phyloP scores from a whole-genome alignment of 37 sponge, comb jelly and placozoan species.

The Oscarella lobularis region DNA sequence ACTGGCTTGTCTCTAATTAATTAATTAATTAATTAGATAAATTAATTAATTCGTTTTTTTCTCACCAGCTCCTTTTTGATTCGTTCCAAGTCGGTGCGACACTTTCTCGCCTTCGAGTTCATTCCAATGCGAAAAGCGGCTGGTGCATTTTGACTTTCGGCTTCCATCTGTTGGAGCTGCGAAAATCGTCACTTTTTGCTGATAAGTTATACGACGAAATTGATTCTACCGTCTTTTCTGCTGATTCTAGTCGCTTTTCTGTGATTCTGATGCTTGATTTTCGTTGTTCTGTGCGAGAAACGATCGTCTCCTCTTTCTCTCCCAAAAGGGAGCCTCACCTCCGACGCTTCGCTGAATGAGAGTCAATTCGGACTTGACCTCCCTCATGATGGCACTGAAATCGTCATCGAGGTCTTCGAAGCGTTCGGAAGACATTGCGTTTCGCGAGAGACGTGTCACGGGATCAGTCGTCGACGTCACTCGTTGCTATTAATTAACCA shows the following conservation, averaged over 20 bases:
- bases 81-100: neutral
- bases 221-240: neutral
- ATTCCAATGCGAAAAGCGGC: neutral
- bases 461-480: neutral
- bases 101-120: neutral
- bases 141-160: neutral
- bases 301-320: neutral
- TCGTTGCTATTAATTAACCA: too few relatives aligned
- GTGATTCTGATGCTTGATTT: neutral
- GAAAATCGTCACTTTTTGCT: too few relatives aligned
- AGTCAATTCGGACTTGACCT: neutral
- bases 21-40: too few relatives aligned
- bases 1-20: constrained; percentile 5
- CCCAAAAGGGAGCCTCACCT: neutral
- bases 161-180: neutral
- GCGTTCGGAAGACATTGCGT: neutral
- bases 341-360: neutral
- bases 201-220: too few relatives aligned
- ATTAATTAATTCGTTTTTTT: neutral
- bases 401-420: neutral
- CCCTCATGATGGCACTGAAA: neutral
- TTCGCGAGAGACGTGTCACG: neutral
- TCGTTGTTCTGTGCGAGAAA: neutral
- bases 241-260: neutral
- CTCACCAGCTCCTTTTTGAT: neutral